These are phyloP conservation scores for Drosophila pachea DNA, from an alignment of 1,140 invertebrate genomes.

Conservation along the genomic window DNA sequence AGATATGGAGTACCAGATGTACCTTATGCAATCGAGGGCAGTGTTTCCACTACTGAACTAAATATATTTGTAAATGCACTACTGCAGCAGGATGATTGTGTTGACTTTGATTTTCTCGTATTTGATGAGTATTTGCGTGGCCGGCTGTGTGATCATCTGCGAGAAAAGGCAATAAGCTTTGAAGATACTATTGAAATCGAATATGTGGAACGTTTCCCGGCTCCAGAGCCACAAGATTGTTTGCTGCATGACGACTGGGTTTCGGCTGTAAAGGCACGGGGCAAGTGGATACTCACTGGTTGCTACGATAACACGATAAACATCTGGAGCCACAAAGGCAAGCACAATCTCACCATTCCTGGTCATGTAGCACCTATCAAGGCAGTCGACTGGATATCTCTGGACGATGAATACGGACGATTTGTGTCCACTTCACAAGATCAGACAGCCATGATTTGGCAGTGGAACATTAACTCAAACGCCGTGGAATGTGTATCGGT, in stretches of 20 bases:
- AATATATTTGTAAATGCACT: constrained; percentile 91
- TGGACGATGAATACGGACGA: constrained; percentile 82
- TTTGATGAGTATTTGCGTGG: constrained; percentile 87
- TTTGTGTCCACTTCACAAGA: constrained; percentile 96
- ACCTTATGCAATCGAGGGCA: constrained; percentile 88
- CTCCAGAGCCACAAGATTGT: constrained; percentile 93
- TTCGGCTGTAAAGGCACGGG: constrained; percentile 86
- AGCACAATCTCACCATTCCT: constrained; percentile 89
- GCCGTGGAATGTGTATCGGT: constrained; percentile 89
- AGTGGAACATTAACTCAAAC: constrained; percentile 88
- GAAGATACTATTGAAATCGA: constrained; percentile 92
- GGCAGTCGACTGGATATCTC: constrained; percentile 90
- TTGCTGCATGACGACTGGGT: constrained; percentile 98
- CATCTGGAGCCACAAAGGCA: constrained; percentile 92
- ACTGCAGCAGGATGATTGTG: constrained; percentile 80
- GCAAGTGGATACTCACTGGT: constrained; percentile 94
- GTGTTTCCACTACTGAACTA: constrained; percentile 84
- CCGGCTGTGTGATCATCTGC: constrained; percentile 82
- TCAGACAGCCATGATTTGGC: constrained; percentile 94
- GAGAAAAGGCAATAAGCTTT: constrained; percentile 84
- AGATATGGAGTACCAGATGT: constrained; percentile 93
- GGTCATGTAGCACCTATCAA: constrained; percentile 93
- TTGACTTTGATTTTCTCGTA: constrained; percentile 94
- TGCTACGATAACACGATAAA: constrained; percentile 96
- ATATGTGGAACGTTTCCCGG: constrained; percentile 92